Conservation (phyloP, 2,113 vertebrate genomes). For the Hippoglossus stenolepis region DNA sequence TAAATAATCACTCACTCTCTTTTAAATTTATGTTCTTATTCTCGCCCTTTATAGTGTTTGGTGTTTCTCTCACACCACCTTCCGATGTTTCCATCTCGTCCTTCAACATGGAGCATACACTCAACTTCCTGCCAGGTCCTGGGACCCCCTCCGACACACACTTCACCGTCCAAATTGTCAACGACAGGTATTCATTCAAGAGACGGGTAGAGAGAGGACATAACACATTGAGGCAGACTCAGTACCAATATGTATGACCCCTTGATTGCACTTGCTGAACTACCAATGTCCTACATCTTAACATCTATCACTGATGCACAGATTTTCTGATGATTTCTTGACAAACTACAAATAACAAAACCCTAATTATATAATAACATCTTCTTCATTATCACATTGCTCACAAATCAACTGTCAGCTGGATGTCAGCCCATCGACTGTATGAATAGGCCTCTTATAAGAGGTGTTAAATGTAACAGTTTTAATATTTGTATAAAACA, state of each 20-base stretch:
- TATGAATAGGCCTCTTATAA: too few relatives aligned
- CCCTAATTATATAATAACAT: not conserved
- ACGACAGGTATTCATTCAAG: conserved; percentile 49
- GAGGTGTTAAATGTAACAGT: too few relatives aligned
- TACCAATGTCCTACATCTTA: too few relatives aligned
- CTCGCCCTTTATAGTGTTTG: conserved; percentile 34
- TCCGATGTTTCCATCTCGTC: conserved; percentile 71
- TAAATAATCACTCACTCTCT: not conserved
- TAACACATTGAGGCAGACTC: not conserved
- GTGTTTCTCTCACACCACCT: conserved; percentile 56
- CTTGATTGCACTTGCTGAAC: not conserved
- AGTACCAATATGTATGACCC: not conserved
- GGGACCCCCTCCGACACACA: conserved; percentile 24
- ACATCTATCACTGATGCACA: too few relatives aligned
- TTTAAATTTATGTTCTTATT: not conserved
- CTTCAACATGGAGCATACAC: conserved; percentile 74
- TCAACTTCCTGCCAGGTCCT: conserved; percentile 67
- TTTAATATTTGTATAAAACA: too few relatives aligned
- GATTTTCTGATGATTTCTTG: too few relatives aligned
- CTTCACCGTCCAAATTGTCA: conserved; percentile 59
- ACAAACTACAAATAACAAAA: not conserved
- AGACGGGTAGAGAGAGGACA: not conserved
- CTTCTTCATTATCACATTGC: not conserved
- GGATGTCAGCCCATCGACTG: too few relatives aligned
- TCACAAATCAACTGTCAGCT: too few relatives aligned